Evolutionary conservation across 2,113 vertebrate genomes (phyloP).

Genomic region (Clarias gariepinus): DNA sequence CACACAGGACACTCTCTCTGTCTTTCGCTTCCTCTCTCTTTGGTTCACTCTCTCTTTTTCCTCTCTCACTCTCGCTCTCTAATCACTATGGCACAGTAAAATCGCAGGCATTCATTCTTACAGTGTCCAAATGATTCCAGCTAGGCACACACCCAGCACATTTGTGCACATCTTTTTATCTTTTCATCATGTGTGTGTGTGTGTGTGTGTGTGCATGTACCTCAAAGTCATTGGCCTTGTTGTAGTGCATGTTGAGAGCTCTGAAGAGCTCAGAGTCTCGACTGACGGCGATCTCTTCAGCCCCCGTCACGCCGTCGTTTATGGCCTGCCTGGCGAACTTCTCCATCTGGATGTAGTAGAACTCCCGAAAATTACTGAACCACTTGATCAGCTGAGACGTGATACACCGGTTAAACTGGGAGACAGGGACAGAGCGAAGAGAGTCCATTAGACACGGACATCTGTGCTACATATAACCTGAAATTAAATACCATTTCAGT

Average conservation of each 20-base stretch:
- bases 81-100: constrained; percentile 31
- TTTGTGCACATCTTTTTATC: constrained; percentile 1
- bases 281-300: constrained; percentile 90
- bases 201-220: constrained; percentile 69
- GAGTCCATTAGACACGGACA: constrained; percentile 57
- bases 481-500: constrained; percentile 20
- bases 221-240: constrained; percentile 99
- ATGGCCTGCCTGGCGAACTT: constrained; percentile 97
- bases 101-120: constrained; percentile 10
- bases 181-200: constrained; percentile 1
- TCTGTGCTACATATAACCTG: constrained; percentile 12
- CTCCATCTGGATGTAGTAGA: constrained; percentile 99
- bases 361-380: constrained; percentile 99
- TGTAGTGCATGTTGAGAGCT: constrained; percentile 99
- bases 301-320: constrained; percentile 90
- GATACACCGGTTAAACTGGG: constrained; percentile 99
- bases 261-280: constrained; percentile 96
- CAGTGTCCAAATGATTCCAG: constrained; percentile 17
- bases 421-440: constrained; percentile 51
- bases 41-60: constrained; percentile 53
- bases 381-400: constrained; percentile 99
- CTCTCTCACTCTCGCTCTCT: constrained; percentile 13
- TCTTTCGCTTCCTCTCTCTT: constrained; percentile 45
- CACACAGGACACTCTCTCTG: constrained; percentile 67
- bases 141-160: constrained; percentile 18